Evolutionary conservation across 2,888 invertebrate species (phyloP), one percentile per base, ranked within the genome.

Genomic region (Margaritifera margaritifera): DNA sequence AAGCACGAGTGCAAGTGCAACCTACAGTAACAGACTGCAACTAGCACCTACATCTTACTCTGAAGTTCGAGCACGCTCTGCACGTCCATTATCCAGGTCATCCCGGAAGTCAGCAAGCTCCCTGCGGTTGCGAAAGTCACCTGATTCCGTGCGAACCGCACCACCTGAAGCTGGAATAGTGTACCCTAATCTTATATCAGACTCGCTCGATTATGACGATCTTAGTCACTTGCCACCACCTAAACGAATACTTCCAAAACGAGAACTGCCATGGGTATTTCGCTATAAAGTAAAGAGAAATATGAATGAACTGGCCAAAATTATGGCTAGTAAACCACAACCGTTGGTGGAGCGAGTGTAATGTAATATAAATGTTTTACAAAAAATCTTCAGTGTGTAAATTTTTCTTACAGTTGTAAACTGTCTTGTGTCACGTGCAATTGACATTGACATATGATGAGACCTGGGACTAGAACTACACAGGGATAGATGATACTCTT

Each of bases 271-370:
- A 0, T 86, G 84, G 84, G 84, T 86, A 31, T 86, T 83, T 77
- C 69, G 86, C 67, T 86, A 83, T 71, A 86, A 86, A 74, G 85
- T 86, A 55, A 86, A 86, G 74, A 76, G 79, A 64, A 84, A 78
- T 57, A 85, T 85, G 85, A 86, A 85, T 66, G 80, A 82, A 66
- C 64, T 86, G 67, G 77, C 84, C 27, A 81, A 80, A 74, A 86
- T 86, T 42, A 80, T 86, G 80, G 83, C 85, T 20, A 84, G 83
- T 70, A 83, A 81, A 68, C 77, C 84, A 1, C 69, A 72, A 19
- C 71, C 69, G 25, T 22, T 68, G 4, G 68, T 78, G 5, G 74
- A 77, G 15, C 11, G 42, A 42, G 42, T 42, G 42, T 42, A 3
- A 42, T 42, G 42, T 42, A 42, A 42, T 42, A 42, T 42, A 42